Evolutionary conservation across 2,797 vertebrate genomes (phyloP).

Genomic region (Phrynocephalus vlangalii): DNA sequence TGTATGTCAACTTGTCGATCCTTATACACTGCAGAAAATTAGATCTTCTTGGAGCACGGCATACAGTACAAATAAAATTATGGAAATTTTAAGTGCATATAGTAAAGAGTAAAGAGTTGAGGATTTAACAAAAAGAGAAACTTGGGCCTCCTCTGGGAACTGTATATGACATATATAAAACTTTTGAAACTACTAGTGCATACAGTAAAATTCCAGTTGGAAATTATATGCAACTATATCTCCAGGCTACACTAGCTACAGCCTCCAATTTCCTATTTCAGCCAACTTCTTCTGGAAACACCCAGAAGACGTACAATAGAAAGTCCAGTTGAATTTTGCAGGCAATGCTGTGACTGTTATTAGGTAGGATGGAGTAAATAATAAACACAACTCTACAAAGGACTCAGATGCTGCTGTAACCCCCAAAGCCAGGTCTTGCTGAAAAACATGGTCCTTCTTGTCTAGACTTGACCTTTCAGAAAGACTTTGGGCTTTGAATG

Average conservation of each 20-base stretch:
- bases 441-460: too few relatives aligned
- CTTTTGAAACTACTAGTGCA: too few relatives aligned
- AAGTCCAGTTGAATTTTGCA: not conserved
- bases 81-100: not conserved
- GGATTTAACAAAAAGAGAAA: not conserved
- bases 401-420: too few relatives aligned
- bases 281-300: not conserved
- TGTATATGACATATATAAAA: too few relatives aligned
- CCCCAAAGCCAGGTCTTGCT: not conserved
- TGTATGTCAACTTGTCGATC: too few relatives aligned
- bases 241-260: not conserved
- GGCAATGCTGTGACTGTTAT: not conserved
- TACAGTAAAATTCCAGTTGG: not conserved
- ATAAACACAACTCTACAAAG: not conserved
- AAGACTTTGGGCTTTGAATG: not conserved
- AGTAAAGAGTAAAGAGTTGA: not conserved
- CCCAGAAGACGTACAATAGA: not conserved
- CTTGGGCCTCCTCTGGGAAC: not conserved
- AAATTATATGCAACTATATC: not conserved
- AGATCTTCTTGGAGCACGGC: too few relatives aligned
- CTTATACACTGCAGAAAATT: too few relatives aligned
- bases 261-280: not conserved
- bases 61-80: not conserved
- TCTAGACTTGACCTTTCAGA: too few relatives aligned
- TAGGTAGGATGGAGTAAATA: not conserved